phyloP scores from a whole-genome alignment of 2,888 invertebrate species.

The Aporophyla nigra region DNA sequence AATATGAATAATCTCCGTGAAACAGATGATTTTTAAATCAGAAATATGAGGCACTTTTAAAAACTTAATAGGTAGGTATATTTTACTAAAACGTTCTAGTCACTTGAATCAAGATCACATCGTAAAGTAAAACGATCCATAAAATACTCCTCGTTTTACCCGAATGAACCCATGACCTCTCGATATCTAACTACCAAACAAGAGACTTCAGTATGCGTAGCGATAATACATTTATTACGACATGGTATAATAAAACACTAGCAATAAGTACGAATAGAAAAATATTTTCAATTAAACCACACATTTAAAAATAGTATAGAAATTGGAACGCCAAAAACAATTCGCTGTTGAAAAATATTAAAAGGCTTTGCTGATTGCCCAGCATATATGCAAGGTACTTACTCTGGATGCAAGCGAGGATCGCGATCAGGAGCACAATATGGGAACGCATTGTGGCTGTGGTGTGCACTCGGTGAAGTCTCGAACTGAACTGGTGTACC shows the following conservation, averaged over 20 bases:
- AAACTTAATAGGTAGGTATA: not conserved
- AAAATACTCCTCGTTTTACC: constrained; percentile 43
- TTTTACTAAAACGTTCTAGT: not conserved
- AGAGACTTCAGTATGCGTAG: constrained; percentile 47
- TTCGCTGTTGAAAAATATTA: constrained; percentile 48
- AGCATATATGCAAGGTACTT: constrained; percentile 65
- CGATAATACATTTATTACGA: constrained; percentile 47
- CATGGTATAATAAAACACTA: constrained; percentile 16
- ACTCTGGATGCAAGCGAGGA: constrained; percentile 73
- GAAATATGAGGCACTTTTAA: not conserved
- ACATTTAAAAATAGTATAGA: not conserved
- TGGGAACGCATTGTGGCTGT: constrained; percentile 58
- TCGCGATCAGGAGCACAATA: constrained; percentile 63
- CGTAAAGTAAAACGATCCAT: constrained; percentile 31
- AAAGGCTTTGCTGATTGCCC: constrained; percentile 39
- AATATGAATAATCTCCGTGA: not conserved
- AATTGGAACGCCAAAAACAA: constrained; percentile 21
- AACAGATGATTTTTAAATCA: not conserved
- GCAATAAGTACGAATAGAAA: not conserved
- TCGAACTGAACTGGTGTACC: constrained; percentile 71
- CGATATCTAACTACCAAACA: constrained; percentile 64
- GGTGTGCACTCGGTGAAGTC: constrained; percentile 64
- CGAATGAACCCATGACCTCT: constrained; percentile 66
- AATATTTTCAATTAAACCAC: not conserved
- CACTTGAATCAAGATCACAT: constrained; percentile 2